phyloP scores from a whole-genome alignment of 2,888 invertebrate species.

The Tineola bisselliella region DNA sequence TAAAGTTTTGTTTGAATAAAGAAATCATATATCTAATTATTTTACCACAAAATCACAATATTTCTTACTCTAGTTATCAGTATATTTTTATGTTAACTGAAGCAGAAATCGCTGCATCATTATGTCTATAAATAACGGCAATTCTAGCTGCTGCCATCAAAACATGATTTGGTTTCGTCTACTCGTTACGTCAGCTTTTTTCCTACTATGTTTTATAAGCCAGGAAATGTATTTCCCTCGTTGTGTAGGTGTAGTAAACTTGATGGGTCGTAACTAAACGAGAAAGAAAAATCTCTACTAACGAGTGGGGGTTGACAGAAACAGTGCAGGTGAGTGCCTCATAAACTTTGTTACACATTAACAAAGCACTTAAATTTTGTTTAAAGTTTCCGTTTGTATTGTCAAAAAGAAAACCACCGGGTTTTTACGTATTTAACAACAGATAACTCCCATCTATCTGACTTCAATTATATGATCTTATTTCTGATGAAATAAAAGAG shows the following conservation, averaged over 20 bases:
- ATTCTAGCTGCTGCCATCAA: conserved; percentile 23
- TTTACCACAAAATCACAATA: neutral
- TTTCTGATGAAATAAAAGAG: too few species aligned
- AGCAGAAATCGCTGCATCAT: conserved; percentile 5
- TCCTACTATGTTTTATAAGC: conserved; percentile 29
- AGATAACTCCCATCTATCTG: too few species aligned
- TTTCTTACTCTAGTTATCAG: neutral
- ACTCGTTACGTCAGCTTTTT: conserved; percentile 33
- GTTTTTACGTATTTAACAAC: too few species aligned
- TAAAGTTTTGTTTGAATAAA: neutral
- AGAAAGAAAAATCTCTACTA: conserved; percentile 10
- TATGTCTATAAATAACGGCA: neutral
- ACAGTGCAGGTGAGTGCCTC: neutral
- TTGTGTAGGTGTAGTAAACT: conserved; percentile 28
- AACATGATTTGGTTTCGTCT: conserved; percentile 32
- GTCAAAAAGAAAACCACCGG: neutral
- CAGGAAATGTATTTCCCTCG: conserved; percentile 35
- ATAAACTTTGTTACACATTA: neutral
- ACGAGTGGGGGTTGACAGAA: conserved; percentile 2
- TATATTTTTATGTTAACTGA: neutral
- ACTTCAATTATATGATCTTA: too few species aligned
- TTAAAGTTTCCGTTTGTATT: neutral
- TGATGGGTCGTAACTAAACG: conserved; percentile 24
- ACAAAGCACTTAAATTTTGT: neutral
- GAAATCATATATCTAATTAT: too few species aligned